A percentile compares a stretch with the other conserved stretches of the same genome.
phyloP scores from a whole-genome alignment of 2,888 invertebrate genomes.

The Ectemnius cavifrons region DNA sequence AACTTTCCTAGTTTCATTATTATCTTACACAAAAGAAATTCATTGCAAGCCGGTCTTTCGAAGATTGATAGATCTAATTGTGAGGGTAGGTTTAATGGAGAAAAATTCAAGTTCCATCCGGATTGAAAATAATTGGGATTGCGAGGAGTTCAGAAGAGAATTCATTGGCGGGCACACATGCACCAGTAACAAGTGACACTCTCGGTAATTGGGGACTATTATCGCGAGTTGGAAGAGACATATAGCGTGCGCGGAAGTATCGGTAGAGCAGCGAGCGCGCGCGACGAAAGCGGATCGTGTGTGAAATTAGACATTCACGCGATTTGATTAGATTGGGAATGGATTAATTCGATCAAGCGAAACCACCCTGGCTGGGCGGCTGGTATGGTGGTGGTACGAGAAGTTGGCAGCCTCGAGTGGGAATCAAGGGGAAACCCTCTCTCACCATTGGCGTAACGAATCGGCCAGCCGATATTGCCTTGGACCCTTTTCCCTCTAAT shows the following conservation, averaged over 20 bases:
- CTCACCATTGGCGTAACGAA: slow-evolving; percentile 35
- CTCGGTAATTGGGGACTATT: slow-evolving; percentile 54
- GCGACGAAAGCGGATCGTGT: slow-evolving; percentile 54
- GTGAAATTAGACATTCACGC: slow-evolving; percentile 61
- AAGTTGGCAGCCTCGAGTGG: slow-evolving; percentile 58
- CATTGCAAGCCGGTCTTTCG: too few species aligned
- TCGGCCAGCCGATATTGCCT: slow-evolving; percentile 5
- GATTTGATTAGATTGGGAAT: slow-evolving; percentile 62
- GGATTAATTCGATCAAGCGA: slow-evolving; percentile 61
- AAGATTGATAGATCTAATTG: too few species aligned
- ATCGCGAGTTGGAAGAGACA: slow-evolving; percentile 13
- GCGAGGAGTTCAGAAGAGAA: too few species aligned
- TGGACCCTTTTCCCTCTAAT: background rate
- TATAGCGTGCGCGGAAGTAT: slow-evolving; percentile 41
- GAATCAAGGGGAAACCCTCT: slow-evolving; percentile 54
- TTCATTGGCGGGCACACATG: too few species aligned
- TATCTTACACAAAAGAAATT: too few species aligned
- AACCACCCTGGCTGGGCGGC: slow-evolving; percentile 20
- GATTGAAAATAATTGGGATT: too few species aligned
- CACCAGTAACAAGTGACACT: too few species aligned
- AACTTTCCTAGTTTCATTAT: too few species aligned
- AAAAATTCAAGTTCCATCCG: too few species aligned
- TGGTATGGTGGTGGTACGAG: slow-evolving; percentile 35
- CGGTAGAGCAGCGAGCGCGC: slow-evolving; percentile 29
- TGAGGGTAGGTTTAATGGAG: too few species aligned